Evolutionary conservation across 2,888 invertebrate genomes (phyloP), one percentile per base, ranked within the genome.

Genomic region (Archips xylosteana): DNA sequence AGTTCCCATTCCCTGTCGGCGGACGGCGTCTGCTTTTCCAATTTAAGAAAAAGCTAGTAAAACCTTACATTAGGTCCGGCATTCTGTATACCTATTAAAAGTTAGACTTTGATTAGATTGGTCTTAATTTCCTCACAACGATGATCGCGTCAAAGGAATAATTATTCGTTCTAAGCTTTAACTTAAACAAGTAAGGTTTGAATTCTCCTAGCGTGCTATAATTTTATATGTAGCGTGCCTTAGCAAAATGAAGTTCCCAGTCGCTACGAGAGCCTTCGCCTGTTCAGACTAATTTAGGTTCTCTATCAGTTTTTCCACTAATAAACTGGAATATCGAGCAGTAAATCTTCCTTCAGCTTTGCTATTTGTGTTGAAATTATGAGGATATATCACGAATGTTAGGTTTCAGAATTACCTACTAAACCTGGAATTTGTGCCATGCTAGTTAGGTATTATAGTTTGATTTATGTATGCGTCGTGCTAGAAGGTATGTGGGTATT

Each of bases 31-130:
- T 87, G 87, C 86, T 88, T 88, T 90, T 90, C 92, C 90, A 92
- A 93, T 94, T 91, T 89, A 82, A 88, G 89, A 85, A 90, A 87
- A 88, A 85, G 85, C 88, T 83, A 81, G 85, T 92, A 89, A 91
- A 91, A 87, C 81, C 78, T 81, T 79, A 78, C 81, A 79, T 77
- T 78, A 81, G 77, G 81, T 75, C 75, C 74, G 66, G 59, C 65
- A 71, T 59, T 54, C 66, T 70, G 63, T 70, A 68, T 60, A 47
- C 49, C 49, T 75, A 66, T 61, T 64, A 42, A 57, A 63, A 63
- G 15, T 66, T 62, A 59, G 67, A 64, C 62, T 57, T 63, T 61
- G 64, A 69, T 70, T 73, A 69, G 51, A 74, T 68, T 23, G 34
- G 36, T 61, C 66, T 67, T 67, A 12, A 67, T 63, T 63, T 63